Evolutionary conservation across 1,140 invertebrate species (phyloP).

Genomic region (Drosophila miranda): DNA sequence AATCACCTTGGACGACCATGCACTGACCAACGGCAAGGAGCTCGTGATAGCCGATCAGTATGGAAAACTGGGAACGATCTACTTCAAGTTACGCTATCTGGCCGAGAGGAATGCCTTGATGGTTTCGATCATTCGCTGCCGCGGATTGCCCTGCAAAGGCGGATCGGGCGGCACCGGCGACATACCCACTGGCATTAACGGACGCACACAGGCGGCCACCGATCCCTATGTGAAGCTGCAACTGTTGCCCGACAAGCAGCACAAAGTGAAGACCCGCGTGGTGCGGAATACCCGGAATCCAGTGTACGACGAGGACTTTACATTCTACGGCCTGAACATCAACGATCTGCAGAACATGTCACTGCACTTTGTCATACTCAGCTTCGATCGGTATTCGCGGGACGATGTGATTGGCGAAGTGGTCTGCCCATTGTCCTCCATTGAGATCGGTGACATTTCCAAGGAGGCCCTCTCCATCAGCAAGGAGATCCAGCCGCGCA

Average conservation of each 20-base stretch:
- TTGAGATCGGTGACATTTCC: conserved; percentile 91
- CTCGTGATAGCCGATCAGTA: conserved; percentile 82
- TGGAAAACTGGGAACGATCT: conserved; percentile 90
- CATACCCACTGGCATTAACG: conserved; percentile 78
- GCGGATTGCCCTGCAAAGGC: conserved; percentile 89
- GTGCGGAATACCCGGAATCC: conserved; percentile 95
- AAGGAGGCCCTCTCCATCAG: conserved; percentile 90
- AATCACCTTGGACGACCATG: conserved; percentile 81
- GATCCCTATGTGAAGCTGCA: conserved; percentile 98
- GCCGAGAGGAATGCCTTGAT: conserved; percentile 94
- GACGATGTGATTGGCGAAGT: conserved; percentile 99
- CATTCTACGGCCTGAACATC: conserved; percentile 95
- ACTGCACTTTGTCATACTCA: conserved; percentile 96
- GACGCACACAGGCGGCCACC: conserved; percentile 84
- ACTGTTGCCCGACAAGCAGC: conserved; percentile 96
- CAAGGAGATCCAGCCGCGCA: conserved; percentile 93
- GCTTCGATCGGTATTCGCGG: conserved; percentile 97
- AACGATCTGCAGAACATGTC: conserved; percentile 93
- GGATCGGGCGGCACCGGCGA: conserved; percentile 83
- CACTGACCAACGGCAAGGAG: conserved; percentile 78
- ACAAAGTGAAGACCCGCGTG: conserved; percentile 97
- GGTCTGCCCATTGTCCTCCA: conserved; percentile 91
- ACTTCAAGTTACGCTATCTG: conserved; percentile 94
- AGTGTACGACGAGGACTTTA: conserved; percentile 98
- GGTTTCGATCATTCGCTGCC: conserved; percentile 94